Percentiles rank a stretch among this genome's conserved stretches.
These are phyloP conservation scores for Sitophilus oryzae DNA, from an alignment of 1,140 invertebrate genomes.

Conservation along the genomic window DNA sequence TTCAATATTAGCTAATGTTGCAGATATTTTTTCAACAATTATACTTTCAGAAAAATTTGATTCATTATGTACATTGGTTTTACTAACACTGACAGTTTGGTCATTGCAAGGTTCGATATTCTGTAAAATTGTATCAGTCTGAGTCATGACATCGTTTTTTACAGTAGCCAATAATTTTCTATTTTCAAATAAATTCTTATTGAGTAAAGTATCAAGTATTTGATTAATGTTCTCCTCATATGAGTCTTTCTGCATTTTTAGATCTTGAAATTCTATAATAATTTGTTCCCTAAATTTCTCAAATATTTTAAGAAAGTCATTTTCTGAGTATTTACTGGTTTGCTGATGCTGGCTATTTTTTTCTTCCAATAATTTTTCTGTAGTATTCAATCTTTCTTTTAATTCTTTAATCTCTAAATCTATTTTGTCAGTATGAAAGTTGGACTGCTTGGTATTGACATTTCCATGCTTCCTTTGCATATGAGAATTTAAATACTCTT, in stretches of 20 bases:
- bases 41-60: no score
- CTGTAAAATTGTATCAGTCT: constrained; percentile 27
- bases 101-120: constrained; percentile 9
- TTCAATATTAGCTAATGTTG: constrained; percentile 36
- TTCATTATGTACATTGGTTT: no score
- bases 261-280: constrained; percentile 36
- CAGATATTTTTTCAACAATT: constrained; percentile 35
- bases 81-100: no score
- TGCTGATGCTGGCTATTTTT: constrained; percentile 25
- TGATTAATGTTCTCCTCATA: constrained; percentile 39
- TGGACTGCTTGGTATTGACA: constrained; percentile 20
- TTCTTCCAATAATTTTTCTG: constrained; percentile 45
- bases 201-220: constrained; percentile 33
- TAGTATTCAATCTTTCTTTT: constrained; percentile 52
- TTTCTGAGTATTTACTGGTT: constrained; percentile 18
- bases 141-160: constrained; percentile 23
- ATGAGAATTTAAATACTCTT: constrained; percentile 52
- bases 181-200: constrained; percentile 16
- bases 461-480: constrained; percentile 47
- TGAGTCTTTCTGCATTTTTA: constrained; percentile 34
- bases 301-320: constrained; percentile 37
- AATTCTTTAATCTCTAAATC: constrained; percentile 54
- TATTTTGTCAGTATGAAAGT: constrained; percentile 50
- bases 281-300: constrained; percentile 37
- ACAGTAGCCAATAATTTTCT: constrained; percentile 9